Conservation (phyloP, 2,797 vertebrate genomes). For the Kryptolebias ocellatus region DNA sequence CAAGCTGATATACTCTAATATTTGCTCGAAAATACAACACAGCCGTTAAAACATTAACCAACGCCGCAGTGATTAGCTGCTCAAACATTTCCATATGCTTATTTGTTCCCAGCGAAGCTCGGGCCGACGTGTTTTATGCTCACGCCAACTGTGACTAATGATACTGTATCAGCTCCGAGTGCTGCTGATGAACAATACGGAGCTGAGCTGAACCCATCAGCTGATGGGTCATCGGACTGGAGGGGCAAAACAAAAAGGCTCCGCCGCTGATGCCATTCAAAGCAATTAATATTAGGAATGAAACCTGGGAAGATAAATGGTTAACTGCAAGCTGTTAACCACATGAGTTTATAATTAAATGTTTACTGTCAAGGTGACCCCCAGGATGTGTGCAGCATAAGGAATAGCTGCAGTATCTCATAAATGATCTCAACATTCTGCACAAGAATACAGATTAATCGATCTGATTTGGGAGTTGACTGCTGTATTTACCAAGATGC, state of each 20-base stretch:
- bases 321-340: slow-evolving; percentile 43
- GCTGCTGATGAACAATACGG: slow-evolving; percentile 28
- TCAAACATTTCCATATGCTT: slow-evolving; percentile 11
- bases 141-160: slow-evolving; percentile 44
- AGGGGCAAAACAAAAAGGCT: slow-evolving; percentile 18
- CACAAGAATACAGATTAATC: not conserved
- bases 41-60: slow-evolving; percentile 9
- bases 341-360: slow-evolving; percentile 40
- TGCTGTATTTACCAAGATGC: not conserved
- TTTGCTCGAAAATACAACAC: slow-evolving; percentile 16
- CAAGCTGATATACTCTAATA: not conserved
- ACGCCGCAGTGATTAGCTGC: slow-evolving; percentile 21
- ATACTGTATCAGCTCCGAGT: slow-evolving; percentile 38
- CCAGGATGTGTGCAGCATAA: not conserved
- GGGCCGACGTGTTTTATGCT: slow-evolving; percentile 12
- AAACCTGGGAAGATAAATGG: slow-evolving; percentile 36
- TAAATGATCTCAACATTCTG: slow-evolving; percentile 12
- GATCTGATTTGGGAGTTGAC: slow-evolving; percentile 8
- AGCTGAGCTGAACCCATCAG: slow-evolving; percentile 33
- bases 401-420: not conserved
- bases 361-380: slow-evolving; percentile 49
- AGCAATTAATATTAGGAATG: slow-evolving; percentile 36
- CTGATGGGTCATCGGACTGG: slow-evolving; percentile 28
- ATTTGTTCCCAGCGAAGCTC: slow-evolving; percentile 19
- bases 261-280: slow-evolving; percentile 41